Conservation (phyloP, 2,113 vertebrate genomes). For the Anthoscopus minutus region DNA sequence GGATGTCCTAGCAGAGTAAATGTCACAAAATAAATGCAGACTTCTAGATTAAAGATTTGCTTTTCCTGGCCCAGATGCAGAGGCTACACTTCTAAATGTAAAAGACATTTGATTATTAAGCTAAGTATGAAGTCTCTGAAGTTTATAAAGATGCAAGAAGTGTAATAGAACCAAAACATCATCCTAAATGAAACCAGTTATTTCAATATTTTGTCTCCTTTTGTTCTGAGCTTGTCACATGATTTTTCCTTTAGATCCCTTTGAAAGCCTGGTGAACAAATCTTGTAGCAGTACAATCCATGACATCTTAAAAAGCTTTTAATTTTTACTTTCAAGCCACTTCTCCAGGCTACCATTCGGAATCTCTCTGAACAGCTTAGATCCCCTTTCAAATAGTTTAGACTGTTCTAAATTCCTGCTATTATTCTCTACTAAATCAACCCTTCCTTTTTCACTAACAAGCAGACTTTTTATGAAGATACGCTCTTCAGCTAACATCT, state of each 20-base stretch:
- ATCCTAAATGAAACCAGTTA: background rate
- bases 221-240: background rate
- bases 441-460: background rate
- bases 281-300: background rate
- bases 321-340: background rate
- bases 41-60: background rate
- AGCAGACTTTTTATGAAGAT: background rate
- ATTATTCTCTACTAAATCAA: background rate
- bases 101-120: background rate
- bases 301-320: background rate
- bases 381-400: background rate
- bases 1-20: background rate
- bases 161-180: background rate
- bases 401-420: background rate
- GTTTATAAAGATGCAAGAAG: background rate
- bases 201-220: background rate
- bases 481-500: background rate
- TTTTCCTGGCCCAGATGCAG: background rate
- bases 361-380: background rate
- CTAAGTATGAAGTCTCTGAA: background rate
- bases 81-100: background rate
- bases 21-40: background rate
- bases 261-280: background rate
- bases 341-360: background rate
- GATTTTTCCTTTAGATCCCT: background rate